These are phyloP conservation scores for Drosophila saltans DNA, from an alignment of 1,140 invertebrate species.

Conservation along the genomic window DNA sequence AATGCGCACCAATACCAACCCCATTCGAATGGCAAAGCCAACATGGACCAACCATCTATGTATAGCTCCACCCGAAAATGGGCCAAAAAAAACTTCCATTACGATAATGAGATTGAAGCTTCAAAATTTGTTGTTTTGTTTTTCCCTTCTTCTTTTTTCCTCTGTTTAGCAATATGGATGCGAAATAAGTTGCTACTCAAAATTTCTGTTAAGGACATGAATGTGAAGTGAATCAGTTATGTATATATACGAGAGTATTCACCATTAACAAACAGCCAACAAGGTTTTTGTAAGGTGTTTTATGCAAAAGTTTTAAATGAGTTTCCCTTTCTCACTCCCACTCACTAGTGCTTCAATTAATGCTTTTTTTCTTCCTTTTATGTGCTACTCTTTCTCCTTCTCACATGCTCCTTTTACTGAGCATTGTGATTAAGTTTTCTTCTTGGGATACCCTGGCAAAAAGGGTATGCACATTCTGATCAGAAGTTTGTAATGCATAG, in stretches of 20 bases:
- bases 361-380: background rate
- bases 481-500: no score
- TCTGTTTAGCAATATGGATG: background rate
- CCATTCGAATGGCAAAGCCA: background rate
- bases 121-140: background rate
- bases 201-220: background rate
- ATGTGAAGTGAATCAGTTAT: background rate
- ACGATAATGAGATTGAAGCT: conserved; percentile 49
- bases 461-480: no score
- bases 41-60: conserved; percentile 3
- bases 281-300: conserved; percentile 11
- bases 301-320: conserved; percentile 11
- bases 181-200: background rate
- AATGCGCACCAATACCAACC: conserved; percentile 28
- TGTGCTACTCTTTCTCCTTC: background rate
- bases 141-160: background rate
- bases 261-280: background rate
- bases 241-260: background rate
- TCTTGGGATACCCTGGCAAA: background rate
- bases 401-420: background rate
- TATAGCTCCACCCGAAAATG: conserved; percentile 17
- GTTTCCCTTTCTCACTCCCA: background rate
- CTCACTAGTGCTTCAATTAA: background rate
- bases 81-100: conserved; percentile 46
- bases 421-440: conserved; percentile 9